Conservation (phyloP, 2,797 vertebrate genomes). For the Orientallactaga sibirica region DNA sequence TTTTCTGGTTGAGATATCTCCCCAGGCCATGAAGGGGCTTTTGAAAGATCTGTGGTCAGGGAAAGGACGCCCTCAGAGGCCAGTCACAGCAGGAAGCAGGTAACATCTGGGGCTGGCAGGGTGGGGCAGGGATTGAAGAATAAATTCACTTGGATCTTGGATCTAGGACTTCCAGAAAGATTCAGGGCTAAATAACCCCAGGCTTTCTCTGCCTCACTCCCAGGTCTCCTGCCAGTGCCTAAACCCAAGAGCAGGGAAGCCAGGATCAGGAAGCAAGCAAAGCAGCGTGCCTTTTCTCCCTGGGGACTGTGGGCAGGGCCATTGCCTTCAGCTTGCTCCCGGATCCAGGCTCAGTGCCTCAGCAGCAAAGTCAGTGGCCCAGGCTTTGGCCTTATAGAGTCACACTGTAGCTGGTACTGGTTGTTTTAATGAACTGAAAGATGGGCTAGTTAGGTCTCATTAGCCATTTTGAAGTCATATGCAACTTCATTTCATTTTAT, state of each 20-base stretch:
- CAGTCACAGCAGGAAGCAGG: not conserved
- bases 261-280: not conserved
- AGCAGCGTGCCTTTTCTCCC: not conserved
- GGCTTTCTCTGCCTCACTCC: not conserved
- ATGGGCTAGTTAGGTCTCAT: not conserved
- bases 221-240: not conserved
- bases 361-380: not conserved
- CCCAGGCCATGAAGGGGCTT: not conserved
- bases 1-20: too few relatives aligned
- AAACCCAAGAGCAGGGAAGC: not conserved
- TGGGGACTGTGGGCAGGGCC: not conserved
- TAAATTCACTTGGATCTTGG: not conserved
- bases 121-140: not conserved
- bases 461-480: not conserved
- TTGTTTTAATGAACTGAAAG: not conserved
- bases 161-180: not conserved
- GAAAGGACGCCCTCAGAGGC: not conserved
- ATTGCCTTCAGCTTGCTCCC: not conserved
- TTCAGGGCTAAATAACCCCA: not conserved
- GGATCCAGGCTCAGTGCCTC: not conserved
- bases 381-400: not conserved
- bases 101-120: not conserved
- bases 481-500: not conserved
- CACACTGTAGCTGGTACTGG: rapidly evolving
- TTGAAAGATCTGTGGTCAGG: not conserved